Base-by-base conservation (phyloP, 1,140 invertebrate genomes). In the Danaus melanippus region DNA sequence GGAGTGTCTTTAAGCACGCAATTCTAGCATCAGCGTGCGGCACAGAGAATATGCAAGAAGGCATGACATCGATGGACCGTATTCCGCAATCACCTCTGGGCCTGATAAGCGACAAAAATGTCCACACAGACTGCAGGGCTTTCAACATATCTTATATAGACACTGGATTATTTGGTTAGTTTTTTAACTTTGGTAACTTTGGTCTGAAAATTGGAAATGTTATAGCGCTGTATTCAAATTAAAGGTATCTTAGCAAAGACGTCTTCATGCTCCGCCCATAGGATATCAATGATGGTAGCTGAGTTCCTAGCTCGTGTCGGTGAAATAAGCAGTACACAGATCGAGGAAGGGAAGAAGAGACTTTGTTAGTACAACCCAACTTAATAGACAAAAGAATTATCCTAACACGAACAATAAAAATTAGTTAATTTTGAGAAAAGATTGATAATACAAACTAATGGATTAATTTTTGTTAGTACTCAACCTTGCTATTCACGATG, bases 91-190 rank as follows among this genome's bases (percentile, higher is more conserved):
- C 67, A 1, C 78, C 80, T 0, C 59, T 80, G 9, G 71, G 71
- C 0, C 48, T 59, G 2, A 53, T 73, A 64, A 62, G 69, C 0
- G 67, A 60, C 8, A 55, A 55, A 1, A 69, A 84, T 42, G 11
- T 74, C 1, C 68, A 57, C 50, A 74, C 76, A 0, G 50, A 70
- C 0, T 80, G 64, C 46, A 69, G 56, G 45, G 75, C 75, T 1
- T 84, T 84, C 48, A 79, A 79, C 43, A 67, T 84, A 8, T 74
- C 80, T 1, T 84, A 81, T 53, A 40, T 9, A 0, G 76, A 84
- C 0, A 69, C 66, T 41, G 80, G 80, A 8, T 12, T 76, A 41
- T 81, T 81, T 62, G 80, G 78, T 84, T 50, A 66, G 66, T 1
- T 42, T 50, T n/a, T 17, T 12, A 39, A 15, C 15, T 15, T 15